These are phyloP conservation scores for Congeria kusceri DNA, from an alignment of 2,888 invertebrate genomes.

Conservation along the genomic window DNA sequence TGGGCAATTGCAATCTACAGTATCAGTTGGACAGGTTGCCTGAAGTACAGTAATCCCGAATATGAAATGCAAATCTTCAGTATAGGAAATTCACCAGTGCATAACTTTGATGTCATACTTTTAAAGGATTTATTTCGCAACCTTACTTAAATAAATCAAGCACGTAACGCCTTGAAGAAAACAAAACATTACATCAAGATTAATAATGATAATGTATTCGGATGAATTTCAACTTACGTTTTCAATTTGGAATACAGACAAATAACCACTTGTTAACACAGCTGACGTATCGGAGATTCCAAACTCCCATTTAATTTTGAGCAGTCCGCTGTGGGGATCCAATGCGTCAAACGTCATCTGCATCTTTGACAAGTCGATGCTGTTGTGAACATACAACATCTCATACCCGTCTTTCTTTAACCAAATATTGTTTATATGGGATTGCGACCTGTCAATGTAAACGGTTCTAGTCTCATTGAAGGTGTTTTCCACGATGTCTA, in stretches of 20 bases:
- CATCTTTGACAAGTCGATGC: conserved; percentile 62
- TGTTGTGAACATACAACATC: conserved; percentile 63
- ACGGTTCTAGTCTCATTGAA: conserved; percentile 44
- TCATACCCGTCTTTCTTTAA: conserved; percentile 53
- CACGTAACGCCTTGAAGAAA: too few relatives aligned
- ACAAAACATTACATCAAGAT: too few relatives aligned
- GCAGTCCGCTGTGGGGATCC: conserved; percentile 68
- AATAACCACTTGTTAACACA: not conserved
- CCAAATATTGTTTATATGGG: conserved; percentile 59
- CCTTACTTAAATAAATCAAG: too few relatives aligned
- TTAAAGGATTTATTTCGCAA: too few relatives aligned
- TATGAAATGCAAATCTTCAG: too few relatives aligned
- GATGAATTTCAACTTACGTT: too few relatives aligned
- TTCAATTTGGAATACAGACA: not conserved
- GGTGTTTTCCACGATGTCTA: conserved; percentile 53
- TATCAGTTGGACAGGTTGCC: not conserved
- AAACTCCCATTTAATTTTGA: conserved; percentile 55
- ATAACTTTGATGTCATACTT: too few relatives aligned
- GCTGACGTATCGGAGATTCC: conserved; percentile 33
- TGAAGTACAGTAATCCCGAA: not conserved
- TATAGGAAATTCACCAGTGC: too few relatives aligned
- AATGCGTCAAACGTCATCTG: conserved; percentile 49
- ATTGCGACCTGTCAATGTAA: conserved; percentile 54
- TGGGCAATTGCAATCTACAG: conserved; percentile 59
- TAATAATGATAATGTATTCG: too few relatives aligned